Evolutionary conservation across 2,797 vertebrate genomes (phyloP).

Genomic region (Hippopotamyrus pictus): DNA sequence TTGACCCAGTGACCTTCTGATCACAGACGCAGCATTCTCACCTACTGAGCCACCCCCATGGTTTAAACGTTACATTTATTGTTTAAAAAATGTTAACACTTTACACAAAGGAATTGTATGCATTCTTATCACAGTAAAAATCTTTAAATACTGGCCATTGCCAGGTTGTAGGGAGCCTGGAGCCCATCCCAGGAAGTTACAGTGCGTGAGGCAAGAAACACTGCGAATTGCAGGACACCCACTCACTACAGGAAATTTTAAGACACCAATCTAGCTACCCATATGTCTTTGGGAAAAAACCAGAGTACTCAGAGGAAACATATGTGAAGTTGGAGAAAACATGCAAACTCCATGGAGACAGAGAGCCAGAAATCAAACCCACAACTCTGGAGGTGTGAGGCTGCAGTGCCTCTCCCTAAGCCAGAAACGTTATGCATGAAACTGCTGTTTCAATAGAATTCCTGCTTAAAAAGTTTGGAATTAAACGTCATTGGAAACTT

Average conservation of each 20-base stretch:
- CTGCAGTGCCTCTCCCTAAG: background rate
- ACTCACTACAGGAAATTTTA: background rate
- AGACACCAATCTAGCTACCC: slow-evolving; percentile 2
- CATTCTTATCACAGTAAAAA: background rate
- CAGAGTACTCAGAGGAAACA: background rate
- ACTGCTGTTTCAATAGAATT: background rate
- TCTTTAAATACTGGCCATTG: background rate
- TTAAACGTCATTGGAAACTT: background rate
- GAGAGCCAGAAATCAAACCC: background rate
- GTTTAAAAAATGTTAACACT: background rate
- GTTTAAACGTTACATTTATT: background rate
- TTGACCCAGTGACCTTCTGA: background rate
- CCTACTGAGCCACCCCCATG: background rate
- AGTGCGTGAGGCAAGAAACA: background rate
- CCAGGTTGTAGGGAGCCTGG: background rate
- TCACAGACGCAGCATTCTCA: background rate
- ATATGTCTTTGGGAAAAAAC: slow-evolving; percentile 1
- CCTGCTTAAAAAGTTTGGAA: background rate
- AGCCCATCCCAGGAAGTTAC: background rate
- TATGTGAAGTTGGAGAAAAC: background rate
- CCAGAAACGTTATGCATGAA: background rate
- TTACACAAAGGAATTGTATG: background rate
- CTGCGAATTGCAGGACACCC: background rate
- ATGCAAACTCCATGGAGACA: background rate
- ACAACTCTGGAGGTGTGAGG: background rate